Base-by-base conservation (phyloP, 2,113 vertebrate genomes). In the Cichladusa arquata region DNA sequence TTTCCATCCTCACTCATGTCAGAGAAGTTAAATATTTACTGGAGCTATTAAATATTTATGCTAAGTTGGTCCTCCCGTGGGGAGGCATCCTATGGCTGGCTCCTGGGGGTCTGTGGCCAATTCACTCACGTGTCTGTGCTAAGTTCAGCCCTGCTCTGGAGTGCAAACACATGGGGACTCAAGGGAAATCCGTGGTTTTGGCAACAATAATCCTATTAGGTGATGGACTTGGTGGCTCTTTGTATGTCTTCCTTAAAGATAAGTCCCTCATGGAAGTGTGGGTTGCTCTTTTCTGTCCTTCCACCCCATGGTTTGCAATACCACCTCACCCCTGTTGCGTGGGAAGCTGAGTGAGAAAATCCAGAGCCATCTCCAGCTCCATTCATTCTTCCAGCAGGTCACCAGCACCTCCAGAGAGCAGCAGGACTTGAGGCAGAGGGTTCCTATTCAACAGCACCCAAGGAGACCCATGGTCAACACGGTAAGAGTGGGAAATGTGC, bases 1-100 rank as follows among this genome's bases (percentile, higher is more conserved):
- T 98, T 97, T 97, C 96, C 96, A 90, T 94, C 51, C 50, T 95
- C 90, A 24, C 88, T 93, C 92, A 95, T 88, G 83, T 86, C 8
- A 11, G 62, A 95, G 89, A 97, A 97, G 95, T 95, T 96, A 96
- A 98, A 98, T 98, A 97, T 97, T 97, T 97, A 97, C 94, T 84
- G 79, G 82, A 95, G 58, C 50, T 42, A 81, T 93, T 94, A 92
- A 97, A 97, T 97, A 97, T 97, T 97, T 97, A 97, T 4, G 66
- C 72, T 94, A 65, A 77, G 86, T 82, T 86, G 74, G 87, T 93
- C 56, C 48, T 92, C 87, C 85, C 50, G 0, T 40, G 58, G 91
- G 72, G 95, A 94, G 57, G 28, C 60, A 77, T 90, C 87, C 65
- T 61, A 87, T 31, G 4, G n/a, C 36, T 1, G 22, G 69, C 77